phyloP scores from a whole-genome alignment of 2,797 vertebrate species.

The Sebastes vulpes region DNA sequence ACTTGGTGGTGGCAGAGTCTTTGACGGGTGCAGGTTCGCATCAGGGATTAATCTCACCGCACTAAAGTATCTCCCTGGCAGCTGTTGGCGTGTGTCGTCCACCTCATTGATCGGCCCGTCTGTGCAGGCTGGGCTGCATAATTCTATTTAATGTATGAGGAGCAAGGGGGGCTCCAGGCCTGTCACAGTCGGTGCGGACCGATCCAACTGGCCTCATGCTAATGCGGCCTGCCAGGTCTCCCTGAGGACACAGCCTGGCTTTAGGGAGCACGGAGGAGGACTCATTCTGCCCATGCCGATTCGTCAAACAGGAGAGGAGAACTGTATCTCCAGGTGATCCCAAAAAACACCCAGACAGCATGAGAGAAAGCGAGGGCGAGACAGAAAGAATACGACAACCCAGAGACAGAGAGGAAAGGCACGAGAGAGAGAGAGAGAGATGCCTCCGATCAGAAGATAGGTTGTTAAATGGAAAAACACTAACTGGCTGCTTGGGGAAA shows the following conservation, averaged over 20 bases:
- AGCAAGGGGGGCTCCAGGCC: constrained; percentile 54
- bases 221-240: constrained; percentile 75
- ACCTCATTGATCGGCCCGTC: constrained; percentile 78
- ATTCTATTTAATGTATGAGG: constrained; percentile 84
- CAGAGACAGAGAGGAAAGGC: constrained; percentile 1
- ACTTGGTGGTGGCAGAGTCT: constrained; percentile 45
- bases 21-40: constrained; percentile 59
- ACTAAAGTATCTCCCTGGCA: constrained; percentile 74
- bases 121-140: constrained; percentile 76
- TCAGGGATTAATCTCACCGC: constrained; percentile 69
- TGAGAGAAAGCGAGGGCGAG: constrained; percentile 4
- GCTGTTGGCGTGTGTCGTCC: constrained; percentile 75
- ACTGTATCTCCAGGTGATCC: constrained; percentile 69
- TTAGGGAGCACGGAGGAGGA: constrained; percentile 57
- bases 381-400: constrained; percentile 14
- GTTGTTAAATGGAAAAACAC: constrained; percentile 24
- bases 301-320: constrained; percentile 61
- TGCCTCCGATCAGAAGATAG: constrained; percentile 17
- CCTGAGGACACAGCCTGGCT: constrained; percentile 59
- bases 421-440: not conserved
- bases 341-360: constrained; percentile 46
- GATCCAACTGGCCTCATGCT: constrained; percentile 72
- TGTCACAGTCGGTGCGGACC: constrained; percentile 71
- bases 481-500: constrained; percentile 25
- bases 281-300: constrained; percentile 71